These are phyloP conservation scores for Podiceps cristatus DNA, from an alignment of 2,113 vertebrate species.

Conservation along the genomic window DNA sequence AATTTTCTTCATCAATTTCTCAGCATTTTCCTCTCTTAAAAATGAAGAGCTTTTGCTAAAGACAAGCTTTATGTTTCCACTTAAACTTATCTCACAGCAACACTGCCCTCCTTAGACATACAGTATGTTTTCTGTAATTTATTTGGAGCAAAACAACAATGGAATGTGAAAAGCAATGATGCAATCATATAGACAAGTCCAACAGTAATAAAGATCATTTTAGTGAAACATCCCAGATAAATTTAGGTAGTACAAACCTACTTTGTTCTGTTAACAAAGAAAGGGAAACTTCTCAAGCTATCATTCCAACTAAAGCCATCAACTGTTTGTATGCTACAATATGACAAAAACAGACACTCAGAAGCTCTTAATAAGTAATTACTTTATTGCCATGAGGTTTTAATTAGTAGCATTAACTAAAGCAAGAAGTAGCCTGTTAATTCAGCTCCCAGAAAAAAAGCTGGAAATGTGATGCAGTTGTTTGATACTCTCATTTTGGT, in stretches of 20 bases:
- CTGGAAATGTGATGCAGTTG: neutral
- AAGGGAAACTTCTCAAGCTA: neutral
- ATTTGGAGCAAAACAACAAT: neutral
- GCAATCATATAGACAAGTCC: neutral
- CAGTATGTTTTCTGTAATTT: fast-evolving
- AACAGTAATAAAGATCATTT: neutral
- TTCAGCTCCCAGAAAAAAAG: neutral
- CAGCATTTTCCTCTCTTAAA: neutral
- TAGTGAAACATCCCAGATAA: neutral
- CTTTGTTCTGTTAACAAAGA: neutral
- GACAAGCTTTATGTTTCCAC: neutral
- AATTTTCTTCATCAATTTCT: neutral
- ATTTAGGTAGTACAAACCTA: neutral
- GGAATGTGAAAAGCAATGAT: neutral
- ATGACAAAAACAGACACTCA: neutral
- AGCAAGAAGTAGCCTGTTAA: neutral
- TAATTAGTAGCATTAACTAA: neutral
- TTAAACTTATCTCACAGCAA: neutral
- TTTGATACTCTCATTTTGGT: neutral
- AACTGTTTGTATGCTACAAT: neutral
- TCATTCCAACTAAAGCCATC: neutral
- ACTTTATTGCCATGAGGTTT: neutral
- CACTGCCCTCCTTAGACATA: neutral
- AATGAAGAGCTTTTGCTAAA: neutral
- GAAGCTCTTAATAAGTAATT: neutral